Base-by-base conservation (phyloP, 2,797 vertebrate species). In the Diplodus sargus region DNA sequence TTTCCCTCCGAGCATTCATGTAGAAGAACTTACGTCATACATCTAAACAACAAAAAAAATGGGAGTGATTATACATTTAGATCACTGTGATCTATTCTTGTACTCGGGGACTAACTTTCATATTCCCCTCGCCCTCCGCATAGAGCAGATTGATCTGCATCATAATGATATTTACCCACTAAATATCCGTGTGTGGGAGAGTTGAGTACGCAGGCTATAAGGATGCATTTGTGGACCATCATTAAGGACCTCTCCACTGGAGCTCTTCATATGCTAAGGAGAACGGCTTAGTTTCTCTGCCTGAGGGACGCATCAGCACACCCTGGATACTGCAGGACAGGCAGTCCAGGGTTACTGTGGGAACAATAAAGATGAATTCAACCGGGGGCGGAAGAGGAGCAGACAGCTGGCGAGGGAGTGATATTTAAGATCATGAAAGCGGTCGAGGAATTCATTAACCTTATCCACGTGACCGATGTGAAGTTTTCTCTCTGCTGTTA, bases 221-320 rank as follows among this genome's bases (percentile, higher is more conserved):
- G 58, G 83, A 59, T 52, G 77, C 78, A 84, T 88, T 83, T 78
- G 62, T 64, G 4, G 1, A 71, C 65, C 52, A 22, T 85, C 82
- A 91, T 85, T 62, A 83, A 72, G 62, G 56, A 68, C 77, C 82
- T 83, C 76, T 87, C 30, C 67, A 67, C 51, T 17, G 54, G 76
- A 67, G 70, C 87, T 83, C 85, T 90, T 92, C 74, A 86, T 78
- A 89, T 89, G 81, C 84, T 88, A 83, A 90, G 58, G 52, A 70
- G 61, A 59, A 15, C 23, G 15, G 73, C 70, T 56, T 39, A 14
- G 69, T 74, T 77, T 82, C 34, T 42, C 62, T 23, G 52, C 39
- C 51, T 13, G 49, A 66, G 23, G 45, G 69, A 66, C 16, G 7
- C 64, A 54, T 81, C 72, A 70, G 60, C 45, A 22, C 34, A 62